These are phyloP conservation scores for Cyaniris semiargus DNA, from an alignment of 2,888 invertebrate species.

Conservation along the genomic window DNA sequence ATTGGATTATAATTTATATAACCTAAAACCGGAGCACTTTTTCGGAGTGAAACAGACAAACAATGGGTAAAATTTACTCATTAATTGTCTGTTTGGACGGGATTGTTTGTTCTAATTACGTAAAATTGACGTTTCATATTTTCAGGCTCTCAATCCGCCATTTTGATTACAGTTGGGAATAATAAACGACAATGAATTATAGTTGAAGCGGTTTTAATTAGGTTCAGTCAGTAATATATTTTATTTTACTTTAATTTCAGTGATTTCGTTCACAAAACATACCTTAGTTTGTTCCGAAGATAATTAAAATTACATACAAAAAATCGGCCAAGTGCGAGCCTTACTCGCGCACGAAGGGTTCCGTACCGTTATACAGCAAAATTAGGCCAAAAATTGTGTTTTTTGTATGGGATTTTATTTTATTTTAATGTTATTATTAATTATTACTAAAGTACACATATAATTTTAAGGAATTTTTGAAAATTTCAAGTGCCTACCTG, in stretches of 20 bases:
- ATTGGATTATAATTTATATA: slow-evolving; percentile 28
- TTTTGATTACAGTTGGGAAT: neutral
- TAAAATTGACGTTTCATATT: slow-evolving; percentile 1
- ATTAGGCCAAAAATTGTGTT: no score
- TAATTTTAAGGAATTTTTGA: no score
- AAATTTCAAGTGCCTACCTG: no score
- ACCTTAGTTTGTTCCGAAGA: no score
- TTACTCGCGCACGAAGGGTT: no score
- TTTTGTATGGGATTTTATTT: no score
- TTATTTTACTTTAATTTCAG: neutral
- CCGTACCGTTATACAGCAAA: no score
- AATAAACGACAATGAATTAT: neutral
- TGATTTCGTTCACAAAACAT: no score
- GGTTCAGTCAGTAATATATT: neutral
- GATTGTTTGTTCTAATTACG: slow-evolving; percentile 2
- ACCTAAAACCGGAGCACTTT: slow-evolving; percentile 22
- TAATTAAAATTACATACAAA: no score
- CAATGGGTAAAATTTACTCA: neutral
- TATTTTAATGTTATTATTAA: no score
- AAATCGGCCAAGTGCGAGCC: no score
- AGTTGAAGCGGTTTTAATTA: neutral
- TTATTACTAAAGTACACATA: no score
- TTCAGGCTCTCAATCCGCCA: neutral
- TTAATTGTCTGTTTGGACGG: neutral
- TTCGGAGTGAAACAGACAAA: slow-evolving; percentile 2